Evolutionary conservation across 92 coral and sea anemone genomes (phyloP).

Genomic region (Porites evermanni): DNA sequence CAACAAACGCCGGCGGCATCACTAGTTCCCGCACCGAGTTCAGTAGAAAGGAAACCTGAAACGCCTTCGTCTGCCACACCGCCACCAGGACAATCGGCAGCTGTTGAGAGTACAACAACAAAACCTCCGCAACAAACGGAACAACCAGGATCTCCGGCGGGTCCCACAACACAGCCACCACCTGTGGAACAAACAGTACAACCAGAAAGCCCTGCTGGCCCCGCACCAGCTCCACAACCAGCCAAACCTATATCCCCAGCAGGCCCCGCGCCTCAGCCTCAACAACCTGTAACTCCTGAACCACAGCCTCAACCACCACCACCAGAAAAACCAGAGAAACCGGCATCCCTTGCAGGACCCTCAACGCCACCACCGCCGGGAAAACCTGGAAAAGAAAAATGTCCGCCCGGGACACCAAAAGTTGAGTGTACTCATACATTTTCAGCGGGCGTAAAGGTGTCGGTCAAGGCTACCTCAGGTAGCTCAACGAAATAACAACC

Average conservation of each 20-base stretch:
- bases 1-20: no score
- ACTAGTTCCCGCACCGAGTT: no score
- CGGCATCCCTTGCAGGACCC: not conserved
- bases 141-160: constrained; percentile 49
- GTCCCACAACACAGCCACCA: no score
- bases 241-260: no score
- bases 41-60: no score
- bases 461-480: constrained; percentile 3
- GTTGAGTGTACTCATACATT: not conserved
- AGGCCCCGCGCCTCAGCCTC: no score
- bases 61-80: no score
- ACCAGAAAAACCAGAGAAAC: constrained; percentile 16
- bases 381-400: constrained; percentile 33
- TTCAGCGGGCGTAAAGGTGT: constrained; percentile 11
- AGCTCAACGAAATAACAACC: no score
- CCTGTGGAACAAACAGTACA: not conserved
- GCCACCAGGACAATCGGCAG: not conserved
- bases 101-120: constrained; percentile 41
- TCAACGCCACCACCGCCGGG: constrained; percentile 56
- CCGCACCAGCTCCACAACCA: constrained; percentile 38
- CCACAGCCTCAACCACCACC: not conserved
- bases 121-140: constrained; percentile 73
- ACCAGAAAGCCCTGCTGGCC: not conserved
- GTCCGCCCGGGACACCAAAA: not conserved
- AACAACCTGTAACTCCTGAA: no score